A percentile compares a stretch with the other conserved stretches of the same genome.
Conservation (phyloP, 2,888 invertebrate genomes). For the Tipula vernalis region DNA sequence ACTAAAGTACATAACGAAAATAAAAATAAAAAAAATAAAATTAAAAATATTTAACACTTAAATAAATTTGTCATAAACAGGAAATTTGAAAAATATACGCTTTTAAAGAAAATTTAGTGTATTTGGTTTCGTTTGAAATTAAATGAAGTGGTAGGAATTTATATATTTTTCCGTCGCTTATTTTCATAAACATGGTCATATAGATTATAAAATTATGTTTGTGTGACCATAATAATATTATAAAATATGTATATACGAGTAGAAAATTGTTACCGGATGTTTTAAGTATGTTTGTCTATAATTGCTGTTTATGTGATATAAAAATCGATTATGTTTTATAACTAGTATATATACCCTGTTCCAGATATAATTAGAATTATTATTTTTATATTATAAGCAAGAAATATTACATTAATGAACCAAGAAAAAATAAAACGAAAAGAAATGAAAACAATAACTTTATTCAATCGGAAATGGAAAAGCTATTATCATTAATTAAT, state of each 20-base stretch:
- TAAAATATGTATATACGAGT: not conserved
- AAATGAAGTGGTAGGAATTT: not conserved
- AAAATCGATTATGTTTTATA: not conserved
- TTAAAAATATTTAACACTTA: not conserved
- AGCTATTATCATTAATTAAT: not conserved
- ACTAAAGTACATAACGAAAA: not conserved
- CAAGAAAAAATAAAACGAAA: not conserved
- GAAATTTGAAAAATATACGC: not conserved
- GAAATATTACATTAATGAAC: not conserved
- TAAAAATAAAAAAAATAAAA: not conserved
- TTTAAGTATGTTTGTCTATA: not conserved
- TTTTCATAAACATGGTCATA: not conserved
- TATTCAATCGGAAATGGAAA: not conserved
- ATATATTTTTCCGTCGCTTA: not conserved
- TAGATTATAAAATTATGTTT: not conserved
- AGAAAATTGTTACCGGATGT: not conserved
- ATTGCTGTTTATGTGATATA: not conserved
- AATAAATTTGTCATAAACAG: constrained; percentile 4
- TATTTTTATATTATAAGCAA: not conserved
- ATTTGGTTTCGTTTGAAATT: not conserved
- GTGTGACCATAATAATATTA: not conserved
- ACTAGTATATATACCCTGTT: not conserved
- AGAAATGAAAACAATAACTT: not conserved
- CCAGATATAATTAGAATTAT: not conserved
- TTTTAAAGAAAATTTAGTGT: not conserved